Percentiles rank a stretch among this genome's conserved stretches.
phyloP scores from a whole-genome alignment of 2,888 invertebrate species.

The Phengaris arion region DNA sequence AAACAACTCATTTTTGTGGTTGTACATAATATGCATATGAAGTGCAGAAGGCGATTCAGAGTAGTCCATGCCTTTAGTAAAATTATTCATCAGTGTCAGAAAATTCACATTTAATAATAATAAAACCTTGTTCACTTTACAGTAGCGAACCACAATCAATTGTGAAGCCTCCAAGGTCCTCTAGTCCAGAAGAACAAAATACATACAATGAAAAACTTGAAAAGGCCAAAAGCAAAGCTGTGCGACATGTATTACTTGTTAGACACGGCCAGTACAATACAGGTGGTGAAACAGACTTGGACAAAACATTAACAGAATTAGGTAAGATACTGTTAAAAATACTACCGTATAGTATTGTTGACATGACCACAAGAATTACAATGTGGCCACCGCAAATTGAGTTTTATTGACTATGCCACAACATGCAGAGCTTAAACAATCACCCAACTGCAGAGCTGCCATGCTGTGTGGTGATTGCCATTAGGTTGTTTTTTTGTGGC shows the following conservation, averaged over 20 bases:
- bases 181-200: constrained; percentile 80
- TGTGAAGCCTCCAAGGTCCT: constrained; percentile 79
- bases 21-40: not conserved
- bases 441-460: no score
- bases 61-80: no score
- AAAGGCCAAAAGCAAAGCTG: constrained; percentile 80
- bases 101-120: not conserved
- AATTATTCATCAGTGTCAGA: no score
- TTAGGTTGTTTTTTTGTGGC: no score
- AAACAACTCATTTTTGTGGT: not conserved
- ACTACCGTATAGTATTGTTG: not conserved
- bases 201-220: constrained; percentile 83
- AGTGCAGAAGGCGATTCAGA: not conserved
- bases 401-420: no score
- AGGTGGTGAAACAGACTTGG: constrained; percentile 84
- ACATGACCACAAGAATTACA: no score
- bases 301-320: constrained; percentile 87
- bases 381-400: no score
- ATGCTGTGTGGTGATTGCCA: no score
- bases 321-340: constrained; percentile 71
- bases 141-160: constrained; percentile 87
- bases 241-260: constrained; percentile 92
- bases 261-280: constrained; percentile 97
- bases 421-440: no score
- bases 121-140: constrained; percentile 40